Evolutionary conservation across 2,113 vertebrate genomes (phyloP), one percentile per base, ranked within the genome.

Genomic region (Brachyhypopomus gauderio): DNA sequence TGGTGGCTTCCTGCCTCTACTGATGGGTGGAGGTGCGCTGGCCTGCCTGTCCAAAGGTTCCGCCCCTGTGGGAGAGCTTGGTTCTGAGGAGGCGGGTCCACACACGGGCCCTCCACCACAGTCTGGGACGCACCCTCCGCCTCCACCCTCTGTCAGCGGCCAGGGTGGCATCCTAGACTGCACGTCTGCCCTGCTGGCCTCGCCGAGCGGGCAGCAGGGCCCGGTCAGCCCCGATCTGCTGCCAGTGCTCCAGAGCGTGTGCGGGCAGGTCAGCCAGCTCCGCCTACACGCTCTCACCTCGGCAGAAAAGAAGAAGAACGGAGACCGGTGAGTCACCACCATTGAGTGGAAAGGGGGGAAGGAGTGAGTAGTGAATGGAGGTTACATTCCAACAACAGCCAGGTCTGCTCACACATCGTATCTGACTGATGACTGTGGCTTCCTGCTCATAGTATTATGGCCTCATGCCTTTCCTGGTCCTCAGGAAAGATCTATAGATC

Each of bases 251-350:
- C 92, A 93, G 89, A 90, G 83, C 17, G 86, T 94, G 38, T 93
- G 93, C 0, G 87, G 91, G 78, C 92, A 93, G 86, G 92, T 94
- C 88, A 89, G 91, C 0, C 87, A 89, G 85, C 91, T 92, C 75
- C 89, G 92, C 1, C 87, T 93, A n/a, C 91, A 92, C 0, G 85
- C 89, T 0, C 71, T 84, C 0, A 77, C 77, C 16, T 76, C 85
- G 0, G 25, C 74, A 0, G 75, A 86, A 55, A 75, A 52, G 69
- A 84, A 58, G 79, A 72, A 7, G 27, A 85, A 41, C 22, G 72
- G 71, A 74, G 81, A 78, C 8, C 48, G 81, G 85, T 83, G 77
- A 80, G 66, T 69, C 64, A 67, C 22, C 64, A 67, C 22, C 20
- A 25, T 27, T 55, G 56, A 14, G 2, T 1, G 8, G 12, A 11